Evolutionary conservation across 2,888 invertebrate genomes (phyloP).

Genomic region (Drosophila nigritarsus): DNA sequence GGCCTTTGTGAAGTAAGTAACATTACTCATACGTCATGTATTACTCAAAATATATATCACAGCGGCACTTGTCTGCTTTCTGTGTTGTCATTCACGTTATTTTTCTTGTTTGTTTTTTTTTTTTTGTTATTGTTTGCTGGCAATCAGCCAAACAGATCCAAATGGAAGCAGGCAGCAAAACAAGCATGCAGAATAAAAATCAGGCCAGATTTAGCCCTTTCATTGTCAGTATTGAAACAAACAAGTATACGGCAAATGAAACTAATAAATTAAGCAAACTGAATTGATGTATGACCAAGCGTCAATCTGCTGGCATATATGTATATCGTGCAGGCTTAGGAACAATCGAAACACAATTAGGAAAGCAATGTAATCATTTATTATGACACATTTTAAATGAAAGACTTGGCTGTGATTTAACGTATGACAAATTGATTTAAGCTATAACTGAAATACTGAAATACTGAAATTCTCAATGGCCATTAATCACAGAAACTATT

Average conservation of each 20-base stretch:
- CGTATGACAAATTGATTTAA: background rate
- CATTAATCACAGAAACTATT: conserved; percentile 3
- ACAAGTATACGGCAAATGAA: conserved; percentile 2
- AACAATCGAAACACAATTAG: conserved; percentile 18
- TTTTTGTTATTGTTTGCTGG: conserved; percentile 54
- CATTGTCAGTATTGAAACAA: conserved; percentile 3
- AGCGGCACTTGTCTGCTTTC: conserved; percentile 33
- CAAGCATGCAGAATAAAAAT: conserved; percentile 18
- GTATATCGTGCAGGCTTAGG: conserved; percentile 6
- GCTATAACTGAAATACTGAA: background rate
- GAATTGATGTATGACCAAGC: conserved; percentile 15
- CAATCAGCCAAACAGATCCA: conserved; percentile 56
- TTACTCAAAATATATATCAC: conserved; percentile 6
- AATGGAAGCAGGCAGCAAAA: conserved; percentile 4
- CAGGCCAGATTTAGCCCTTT: conserved; percentile 21
- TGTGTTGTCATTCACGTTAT: conserved; percentile 37
- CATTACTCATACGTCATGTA: conserved; percentile 59
- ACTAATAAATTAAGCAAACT: conserved; percentile 25
- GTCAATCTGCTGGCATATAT: background rate
- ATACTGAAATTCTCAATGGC: background rate
- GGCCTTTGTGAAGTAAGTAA: background rate
- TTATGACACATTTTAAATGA: conserved; percentile 10
- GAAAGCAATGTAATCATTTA: conserved; percentile 26
- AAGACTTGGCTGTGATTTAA: background rate
- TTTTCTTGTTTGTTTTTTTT: conserved; percentile 23